Base-by-base conservation (phyloP, 2,888 invertebrate genomes). In the Lepidochrysops patricia region DNA sequence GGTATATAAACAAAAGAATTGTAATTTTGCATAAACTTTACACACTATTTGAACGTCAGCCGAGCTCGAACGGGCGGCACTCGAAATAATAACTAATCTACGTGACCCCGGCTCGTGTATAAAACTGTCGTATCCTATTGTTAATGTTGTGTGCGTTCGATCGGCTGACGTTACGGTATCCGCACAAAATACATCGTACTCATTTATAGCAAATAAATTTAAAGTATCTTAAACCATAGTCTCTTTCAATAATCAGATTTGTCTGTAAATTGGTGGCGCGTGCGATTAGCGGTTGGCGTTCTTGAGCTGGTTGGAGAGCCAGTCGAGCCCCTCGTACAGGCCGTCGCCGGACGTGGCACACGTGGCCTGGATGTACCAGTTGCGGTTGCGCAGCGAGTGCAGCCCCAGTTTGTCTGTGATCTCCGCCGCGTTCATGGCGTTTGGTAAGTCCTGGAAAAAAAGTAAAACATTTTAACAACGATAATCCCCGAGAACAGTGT, bases 401-500 rank as follows among this genome's bases (percentile, higher is more conserved):
- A 99, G 93, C 68, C 98, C 98, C 84, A 99, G 92, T 93, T 99
- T 99, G 91, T 99, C 99, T 75, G 99, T 99, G 74, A 99, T 98
- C 92, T 99, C 99, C 66, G 99, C 98, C 69, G 99, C 98, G 89
- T 98, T 99, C 99, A 99, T 99, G 74, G 99, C 99, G 90, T 99
- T 99, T 78, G 99, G 99, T 92, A 99, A 93, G 93, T 99, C 99
- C 97, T 98, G 80, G 43, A 86, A 66, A 52, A 58, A 65, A 60
- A 2, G 26, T 13, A 23, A 60, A 9, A 27, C 9, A 48, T 23
- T 9, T 60, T 6, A 27, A 54, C n/a, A n/a, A n/a, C n/a, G n/a
- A n/a, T n/a, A n/a, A n/a, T n/a, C n/a, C n/a, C n/a, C n/a, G n/a
- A n/a, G n/a, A n/a, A n/a, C n/a, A n/a, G n/a, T n/a, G n/a, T n/a